Evolutionary conservation across 2,888 invertebrate genomes (phyloP).

Genomic region (Papilio elwesi): DNA sequence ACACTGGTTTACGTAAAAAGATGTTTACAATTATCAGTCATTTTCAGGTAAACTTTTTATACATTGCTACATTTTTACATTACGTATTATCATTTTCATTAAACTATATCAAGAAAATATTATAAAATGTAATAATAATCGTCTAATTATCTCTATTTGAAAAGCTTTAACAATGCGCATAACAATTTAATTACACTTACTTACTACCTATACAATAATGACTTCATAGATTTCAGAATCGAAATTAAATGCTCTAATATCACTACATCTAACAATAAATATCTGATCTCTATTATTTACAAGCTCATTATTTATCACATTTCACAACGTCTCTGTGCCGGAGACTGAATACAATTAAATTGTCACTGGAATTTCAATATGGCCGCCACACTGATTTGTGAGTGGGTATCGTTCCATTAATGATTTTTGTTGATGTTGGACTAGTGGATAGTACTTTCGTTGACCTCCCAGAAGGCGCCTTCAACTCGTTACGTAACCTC

Average conservation of each 20-base stretch:
- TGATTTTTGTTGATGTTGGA: constrained; percentile 85
- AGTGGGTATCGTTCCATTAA: constrained; percentile 79
- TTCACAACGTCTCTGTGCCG: constrained; percentile 63
- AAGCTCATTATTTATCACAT: constrained; percentile 83
- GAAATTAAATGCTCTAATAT: constrained; percentile 56
- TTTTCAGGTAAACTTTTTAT: constrained; percentile 56
- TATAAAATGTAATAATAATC: constrained; percentile 49
- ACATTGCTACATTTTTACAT: constrained; percentile 36
- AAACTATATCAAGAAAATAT: constrained; percentile 43
- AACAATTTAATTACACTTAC: constrained; percentile 63
- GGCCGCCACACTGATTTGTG: constrained; percentile 90
- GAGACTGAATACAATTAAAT: constrained; percentile 53
- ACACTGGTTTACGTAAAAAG: constrained; percentile 55
- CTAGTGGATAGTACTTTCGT: constrained; percentile 73
- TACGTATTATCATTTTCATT: constrained; percentile 36
- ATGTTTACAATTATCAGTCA: constrained; percentile 73
- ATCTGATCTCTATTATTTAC: constrained; percentile 67
- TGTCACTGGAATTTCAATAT: constrained; percentile 79
- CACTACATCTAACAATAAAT: constrained; percentile 62
- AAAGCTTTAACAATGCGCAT: constrained; percentile 77
- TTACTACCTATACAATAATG: constrained; percentile 59
- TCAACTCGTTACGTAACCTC: constrained; percentile 80
- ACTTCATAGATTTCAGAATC: constrained; percentile 50
- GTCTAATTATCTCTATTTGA: constrained; percentile 51
- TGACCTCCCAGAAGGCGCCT: constrained; percentile 84